Conservation (phyloP, 2,797 vertebrate species). For the Phalanger gymnotis region DNA sequence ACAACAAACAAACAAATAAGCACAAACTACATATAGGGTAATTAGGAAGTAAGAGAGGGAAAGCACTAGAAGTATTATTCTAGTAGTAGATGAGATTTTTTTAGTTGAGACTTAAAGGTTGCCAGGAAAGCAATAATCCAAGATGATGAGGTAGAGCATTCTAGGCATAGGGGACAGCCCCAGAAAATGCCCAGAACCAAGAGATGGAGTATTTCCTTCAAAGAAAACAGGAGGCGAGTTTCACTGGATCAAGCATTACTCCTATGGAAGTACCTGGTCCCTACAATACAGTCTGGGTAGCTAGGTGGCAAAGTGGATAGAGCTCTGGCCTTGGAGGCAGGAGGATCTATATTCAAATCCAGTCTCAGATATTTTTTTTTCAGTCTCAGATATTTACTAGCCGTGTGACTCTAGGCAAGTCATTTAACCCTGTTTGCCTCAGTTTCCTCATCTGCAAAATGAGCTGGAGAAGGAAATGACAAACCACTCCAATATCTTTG, state of each 20-base stretch:
- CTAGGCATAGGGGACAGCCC: not conserved
- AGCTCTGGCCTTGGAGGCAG: not conserved
- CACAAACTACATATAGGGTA: not conserved
- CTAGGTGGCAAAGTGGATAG: not conserved
- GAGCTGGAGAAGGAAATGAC: not conserved
- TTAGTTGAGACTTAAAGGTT: not conserved
- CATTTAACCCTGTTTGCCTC: not conserved
- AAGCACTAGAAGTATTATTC: not conserved
- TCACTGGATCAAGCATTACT: not conserved
- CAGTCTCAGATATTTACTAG: not conserved
- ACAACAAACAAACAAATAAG: not conserved
- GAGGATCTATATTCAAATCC: not conserved
- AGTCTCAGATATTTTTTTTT: not conserved
- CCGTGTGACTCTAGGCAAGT: not conserved
- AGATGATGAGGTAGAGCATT: not conserved
- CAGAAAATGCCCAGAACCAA: constrained; percentile 8
- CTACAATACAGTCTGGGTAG: not conserved
- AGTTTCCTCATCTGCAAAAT: not conserved
- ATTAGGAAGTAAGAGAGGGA: not conserved
- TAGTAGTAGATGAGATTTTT: not conserved
- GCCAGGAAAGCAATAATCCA: not conserved
- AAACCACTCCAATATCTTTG: not conserved
- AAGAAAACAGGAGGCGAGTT: not conserved
- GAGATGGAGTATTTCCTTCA: not conserved
- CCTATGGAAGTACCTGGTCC: not conserved